Percentiles rank a stretch among this genome's conserved stretches.
Evolutionary conservation across 2,113 vertebrate species (phyloP).

Genomic region (Sphyrna mokarran): DNA sequence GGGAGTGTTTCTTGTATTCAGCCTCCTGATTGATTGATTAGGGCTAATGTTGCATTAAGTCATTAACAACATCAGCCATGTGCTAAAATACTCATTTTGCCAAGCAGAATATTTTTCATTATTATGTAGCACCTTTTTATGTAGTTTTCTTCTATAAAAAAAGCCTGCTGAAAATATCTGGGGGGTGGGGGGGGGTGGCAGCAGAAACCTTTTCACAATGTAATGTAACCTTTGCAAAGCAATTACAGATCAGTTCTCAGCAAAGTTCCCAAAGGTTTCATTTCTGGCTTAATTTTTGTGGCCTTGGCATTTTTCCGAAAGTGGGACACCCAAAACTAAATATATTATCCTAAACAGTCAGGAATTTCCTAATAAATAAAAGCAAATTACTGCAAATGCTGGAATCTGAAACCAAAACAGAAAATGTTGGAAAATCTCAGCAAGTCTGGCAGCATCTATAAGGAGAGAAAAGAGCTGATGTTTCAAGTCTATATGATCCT

Average conservation of each 20-base stretch:
- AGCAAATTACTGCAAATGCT: too few relatives aligned
- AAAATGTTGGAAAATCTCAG: too few relatives aligned
- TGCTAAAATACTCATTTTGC: neutral
- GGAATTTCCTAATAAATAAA: too few relatives aligned
- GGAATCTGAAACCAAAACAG: too few relatives aligned
- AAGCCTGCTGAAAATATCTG: neutral
- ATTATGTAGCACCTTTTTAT: neutral
- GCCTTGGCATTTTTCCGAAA: neutral
- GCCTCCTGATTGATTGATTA: neutral
- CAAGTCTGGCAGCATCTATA: too few relatives aligned
- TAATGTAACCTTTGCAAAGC: neutral
- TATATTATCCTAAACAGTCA: neutral
- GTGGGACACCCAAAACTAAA: neutral
- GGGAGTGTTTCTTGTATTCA: neutral
- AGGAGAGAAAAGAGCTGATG: too few relatives aligned
- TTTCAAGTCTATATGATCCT: too few relatives aligned
- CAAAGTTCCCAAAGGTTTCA: constrained; percentile 8
- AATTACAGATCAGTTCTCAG: neutral
- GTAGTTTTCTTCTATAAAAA: neutral
- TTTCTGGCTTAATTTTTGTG: neutral
- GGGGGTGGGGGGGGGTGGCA: neutral
- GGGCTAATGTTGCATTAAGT: neutral
- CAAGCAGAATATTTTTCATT: neutral
- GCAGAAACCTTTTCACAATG: neutral
- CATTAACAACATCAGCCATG: neutral